phyloP scores from a whole-genome alignment of 2,888 invertebrate species.

The Zele albiditarsus region DNA sequence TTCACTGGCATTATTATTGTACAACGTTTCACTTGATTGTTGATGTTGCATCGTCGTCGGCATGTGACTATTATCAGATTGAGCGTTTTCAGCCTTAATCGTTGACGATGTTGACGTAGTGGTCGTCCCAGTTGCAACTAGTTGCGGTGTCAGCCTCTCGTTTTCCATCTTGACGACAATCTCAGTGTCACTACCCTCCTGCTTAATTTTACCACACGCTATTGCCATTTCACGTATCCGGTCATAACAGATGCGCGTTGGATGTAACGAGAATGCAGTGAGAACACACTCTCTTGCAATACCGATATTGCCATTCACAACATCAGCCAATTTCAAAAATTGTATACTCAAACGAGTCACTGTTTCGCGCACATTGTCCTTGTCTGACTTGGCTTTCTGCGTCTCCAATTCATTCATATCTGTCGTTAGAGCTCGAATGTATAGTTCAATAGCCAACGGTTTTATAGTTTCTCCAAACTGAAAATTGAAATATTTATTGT shows the following conservation, averaged over 20 bases:
- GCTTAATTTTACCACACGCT: conserved; percentile 73
- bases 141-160: not conserved
- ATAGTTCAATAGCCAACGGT: conserved; percentile 81
- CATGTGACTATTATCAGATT: conserved; percentile 31
- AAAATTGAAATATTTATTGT: conserved; percentile 47
- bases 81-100: conserved; percentile 13
- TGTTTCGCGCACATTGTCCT: conserved; percentile 74
- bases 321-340: conserved; percentile 79
- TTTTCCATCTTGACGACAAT: not conserved
- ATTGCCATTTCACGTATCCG: conserved; percentile 76
- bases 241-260: conserved; percentile 77
- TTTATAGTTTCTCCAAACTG: conserved; percentile 77
- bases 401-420: conserved; percentile 85
- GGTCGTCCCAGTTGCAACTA: conserved; percentile 18
- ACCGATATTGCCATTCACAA: conserved; percentile 76
- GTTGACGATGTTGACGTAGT: not conserved
- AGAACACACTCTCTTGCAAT: conserved; percentile 82
- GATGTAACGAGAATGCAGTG: conserved; percentile 85
- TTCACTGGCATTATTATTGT: conserved; percentile 27
- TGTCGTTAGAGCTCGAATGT: conserved; percentile 82
- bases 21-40: conserved; percentile 18
- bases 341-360: conserved; percentile 76
- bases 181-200: conserved; percentile 56
- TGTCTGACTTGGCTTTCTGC: conserved; percentile 76
- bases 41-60: not conserved